Base-by-base conservation (phyloP, 2,888 invertebrate species). In the Mythimna lalbum region DNA sequence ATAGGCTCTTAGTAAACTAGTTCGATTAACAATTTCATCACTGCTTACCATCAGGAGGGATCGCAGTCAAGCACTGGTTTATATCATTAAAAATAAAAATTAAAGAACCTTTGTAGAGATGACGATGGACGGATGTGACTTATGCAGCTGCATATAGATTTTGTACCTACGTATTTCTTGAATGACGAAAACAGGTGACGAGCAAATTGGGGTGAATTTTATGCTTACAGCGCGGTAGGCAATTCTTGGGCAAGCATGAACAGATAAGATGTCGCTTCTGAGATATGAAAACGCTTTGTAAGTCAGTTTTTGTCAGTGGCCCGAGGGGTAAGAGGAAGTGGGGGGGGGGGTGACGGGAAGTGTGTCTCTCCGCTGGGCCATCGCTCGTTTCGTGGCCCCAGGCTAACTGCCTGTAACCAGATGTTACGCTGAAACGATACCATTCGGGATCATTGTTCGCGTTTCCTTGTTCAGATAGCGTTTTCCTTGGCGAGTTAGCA, bases 401-500 rank as follows among this genome's bases (percentile, higher is more conserved):
- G 21, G 10, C 64, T 81, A 73, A 77, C 81, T 77, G 73, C 79
- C 64, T 68, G 81, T 81, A 77, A 79, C 79, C 64, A 73, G 79
- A 79, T 79, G 81, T 68, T 63, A 36, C 23, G 23, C 62, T 79
- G 67, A 81, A 77, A 67, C 78, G 63, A 62, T 78, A 67, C 77
- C 77, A 80, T 77, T 79, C 53, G 57, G 55, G 78, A 79, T 79
- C 81, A 79, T 79, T 79, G 78, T 78, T 76, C 67, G 65, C 67
- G 81, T 72, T 81, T 78, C 81, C 81, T 80, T 67, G 72, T 81
- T 53, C 12, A 79, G 81, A 79, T 79, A 81, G 50, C 56, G 56
- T 57, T 62, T 56, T 56, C 56, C 50, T 1, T 6, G 27, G 50
- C 39, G 39, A 72, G 52, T 71, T 31, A 31, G 52, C 33, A 76